Conservation (phyloP, 2,888 invertebrate species). For the Orchesella flavescens region DNA sequence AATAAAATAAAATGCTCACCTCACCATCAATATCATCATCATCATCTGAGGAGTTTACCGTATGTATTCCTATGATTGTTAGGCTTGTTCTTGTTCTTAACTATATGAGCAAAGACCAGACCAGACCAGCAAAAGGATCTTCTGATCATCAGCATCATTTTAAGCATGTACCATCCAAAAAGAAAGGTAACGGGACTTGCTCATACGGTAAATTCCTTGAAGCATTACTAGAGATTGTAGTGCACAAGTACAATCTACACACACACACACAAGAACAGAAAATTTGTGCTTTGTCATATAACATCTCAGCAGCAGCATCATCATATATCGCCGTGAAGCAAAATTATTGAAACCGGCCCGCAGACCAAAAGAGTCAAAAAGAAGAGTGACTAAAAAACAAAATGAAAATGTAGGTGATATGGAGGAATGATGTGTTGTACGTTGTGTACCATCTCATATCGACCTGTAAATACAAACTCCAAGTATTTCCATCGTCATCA, state of each 20-base stretch:
- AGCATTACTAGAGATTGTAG: constrained; percentile 31
- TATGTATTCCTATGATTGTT: neutral
- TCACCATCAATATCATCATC: no score
- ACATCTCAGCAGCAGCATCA: no score
- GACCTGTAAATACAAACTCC: no score
- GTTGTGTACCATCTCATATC: neutral
- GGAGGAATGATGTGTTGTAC: no score
- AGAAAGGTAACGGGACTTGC: constrained; percentile 45
- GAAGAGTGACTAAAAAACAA: constrained; percentile 28
- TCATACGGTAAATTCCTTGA: constrained; percentile 51
- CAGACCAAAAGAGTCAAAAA: constrained; percentile 29
- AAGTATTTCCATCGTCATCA: no score
- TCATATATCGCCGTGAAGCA: neutral
- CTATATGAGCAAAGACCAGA: constrained; percentile 2
- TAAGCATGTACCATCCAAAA: constrained; percentile 7
- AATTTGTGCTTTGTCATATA: neutral
- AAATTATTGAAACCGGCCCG: constrained; percentile 29
- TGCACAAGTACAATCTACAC: neutral
- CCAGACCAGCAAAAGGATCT: constrained; percentile 2
- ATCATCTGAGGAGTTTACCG: constrained; percentile 14
- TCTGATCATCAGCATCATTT: constrained; percentile 25
- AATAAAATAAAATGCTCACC: constrained; percentile 18
- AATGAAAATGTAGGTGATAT: constrained; percentile 38
- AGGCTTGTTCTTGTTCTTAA: neutral
- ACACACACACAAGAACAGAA: neutral